A percentile compares a stretch with the other conserved stretches of the same genome.
Conservation (phyloP, 1,140 invertebrate genomes). For the Diplogasteroides magnus region DNA sequence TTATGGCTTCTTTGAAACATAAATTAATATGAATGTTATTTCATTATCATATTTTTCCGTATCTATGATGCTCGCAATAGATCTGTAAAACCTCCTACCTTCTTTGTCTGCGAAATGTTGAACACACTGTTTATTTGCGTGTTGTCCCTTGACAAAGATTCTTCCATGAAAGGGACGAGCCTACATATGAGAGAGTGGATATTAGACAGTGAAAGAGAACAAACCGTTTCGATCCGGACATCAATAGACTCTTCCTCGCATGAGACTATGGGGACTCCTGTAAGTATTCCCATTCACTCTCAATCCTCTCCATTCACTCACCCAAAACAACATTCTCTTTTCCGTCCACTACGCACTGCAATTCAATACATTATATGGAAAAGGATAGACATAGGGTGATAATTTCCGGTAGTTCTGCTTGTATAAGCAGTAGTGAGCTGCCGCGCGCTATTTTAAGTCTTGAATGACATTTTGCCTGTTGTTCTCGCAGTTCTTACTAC, state of each 20-base stretch:
- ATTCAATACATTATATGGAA: too few species aligned
- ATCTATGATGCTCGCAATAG: too few species aligned
- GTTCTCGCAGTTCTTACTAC: too few species aligned
- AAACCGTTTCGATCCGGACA: slow-evolving; percentile 22
- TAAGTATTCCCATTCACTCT: background rate
- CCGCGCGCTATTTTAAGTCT: too few species aligned
- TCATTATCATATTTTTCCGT: too few species aligned
- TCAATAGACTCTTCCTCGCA: slow-evolving; percentile 28
- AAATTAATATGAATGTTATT: too few species aligned
- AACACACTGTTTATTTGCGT: slow-evolving; percentile 21
- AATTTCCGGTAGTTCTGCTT: too few species aligned
- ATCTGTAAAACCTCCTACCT: too few species aligned
- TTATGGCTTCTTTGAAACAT: slow-evolving; percentile 2
- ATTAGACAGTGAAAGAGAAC: background rate
- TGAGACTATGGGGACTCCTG: slow-evolving; percentile 21
- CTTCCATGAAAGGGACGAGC: slow-evolving; percentile 30
- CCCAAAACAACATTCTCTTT: background rate
- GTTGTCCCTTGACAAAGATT: slow-evolving; percentile 34
- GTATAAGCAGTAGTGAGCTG: too few species aligned
- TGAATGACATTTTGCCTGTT: too few species aligned
- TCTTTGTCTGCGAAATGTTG: slow-evolving; percentile 9
- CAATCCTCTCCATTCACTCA: slow-evolving; percentile 21
- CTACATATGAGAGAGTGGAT: background rate
- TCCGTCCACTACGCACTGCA: too few species aligned
- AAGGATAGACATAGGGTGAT: too few species aligned